Conservation (phyloP, 2,113 vertebrate genomes). For the Anolis carolinensis region DNA sequence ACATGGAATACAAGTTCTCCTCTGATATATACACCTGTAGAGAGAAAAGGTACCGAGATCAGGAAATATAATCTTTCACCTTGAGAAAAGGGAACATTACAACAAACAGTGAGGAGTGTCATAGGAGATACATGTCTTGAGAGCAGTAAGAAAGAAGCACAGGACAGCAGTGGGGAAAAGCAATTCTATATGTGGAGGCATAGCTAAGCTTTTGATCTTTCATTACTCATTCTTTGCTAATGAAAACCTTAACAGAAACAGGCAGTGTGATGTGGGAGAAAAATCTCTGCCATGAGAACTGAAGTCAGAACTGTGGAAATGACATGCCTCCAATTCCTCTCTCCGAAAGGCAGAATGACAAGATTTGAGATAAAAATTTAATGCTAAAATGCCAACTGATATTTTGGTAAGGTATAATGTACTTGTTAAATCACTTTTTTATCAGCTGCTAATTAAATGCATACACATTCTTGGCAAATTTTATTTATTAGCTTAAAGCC, state of each 20-base stretch:
- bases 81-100: neutral
- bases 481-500: slow-evolving; percentile 41
- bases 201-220: slow-evolving; percentile 7
- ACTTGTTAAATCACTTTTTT: slow-evolving; percentile 41
- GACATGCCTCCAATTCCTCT: neutral
- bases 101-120: neutral
- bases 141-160: neutral
- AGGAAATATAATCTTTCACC: neutral
- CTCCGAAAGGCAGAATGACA: slow-evolving; percentile 37
- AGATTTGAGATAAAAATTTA: slow-evolving; percentile 40
- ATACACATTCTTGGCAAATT: slow-evolving; percentile 27
- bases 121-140: neutral
- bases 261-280: neutral
- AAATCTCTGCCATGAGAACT: neutral
- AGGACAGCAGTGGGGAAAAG: neutral
- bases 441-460: slow-evolving; percentile 54
- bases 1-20: neutral
- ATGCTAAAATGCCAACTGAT: slow-evolving; percentile 47
- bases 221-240: slow-evolving; percentile 4
- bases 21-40: neutral
- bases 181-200: neutral
- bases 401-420: slow-evolving; percentile 59
- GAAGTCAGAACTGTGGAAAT: slow-evolving; percentile 2
- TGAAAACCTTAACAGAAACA: neutral
- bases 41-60: neutral